These are phyloP conservation scores for Drosophila pseudotalamancana DNA, from an alignment of 2,888 invertebrate genomes.

Conservation along the genomic window DNA sequence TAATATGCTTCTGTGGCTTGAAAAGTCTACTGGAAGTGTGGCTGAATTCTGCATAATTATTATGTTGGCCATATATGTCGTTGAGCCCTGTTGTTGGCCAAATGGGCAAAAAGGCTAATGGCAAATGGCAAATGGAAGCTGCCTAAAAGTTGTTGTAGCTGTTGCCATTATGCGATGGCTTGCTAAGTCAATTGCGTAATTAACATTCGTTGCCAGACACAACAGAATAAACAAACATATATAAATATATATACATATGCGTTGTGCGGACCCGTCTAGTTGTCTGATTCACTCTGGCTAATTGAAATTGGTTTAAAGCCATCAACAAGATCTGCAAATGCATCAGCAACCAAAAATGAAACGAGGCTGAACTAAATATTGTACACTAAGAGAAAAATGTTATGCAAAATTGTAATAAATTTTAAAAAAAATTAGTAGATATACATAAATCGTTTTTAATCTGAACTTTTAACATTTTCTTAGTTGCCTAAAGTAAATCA, in stretches of 20 bases:
- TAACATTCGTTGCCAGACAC: constrained; percentile 53
- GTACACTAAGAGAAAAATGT: background rate
- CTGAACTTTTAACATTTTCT: too few species aligned
- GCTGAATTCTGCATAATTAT: constrained; percentile 39
- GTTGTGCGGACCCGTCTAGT: background rate
- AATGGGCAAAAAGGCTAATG: constrained; percentile 26
- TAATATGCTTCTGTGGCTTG: constrained; percentile 3
- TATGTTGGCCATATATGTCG: constrained; percentile 8
- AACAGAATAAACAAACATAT: background rate
- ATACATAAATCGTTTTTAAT: too few species aligned
- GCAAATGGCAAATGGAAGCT: constrained; percentile 4
- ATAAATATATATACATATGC: background rate
- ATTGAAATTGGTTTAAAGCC: constrained; percentile 46
- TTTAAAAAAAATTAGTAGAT: too few species aligned
- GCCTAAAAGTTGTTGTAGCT: constrained; percentile 14
- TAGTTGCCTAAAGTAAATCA: too few species aligned
- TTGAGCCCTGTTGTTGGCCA: constrained; percentile 12
- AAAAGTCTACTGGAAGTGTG: constrained; percentile 9
- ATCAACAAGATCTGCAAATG: constrained; percentile 15
- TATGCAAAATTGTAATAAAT: too few species aligned
- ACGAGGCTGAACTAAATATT: background rate
- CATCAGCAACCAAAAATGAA: constrained; percentile 1
- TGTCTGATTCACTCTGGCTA: constrained; percentile 33
- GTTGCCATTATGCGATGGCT: constrained; percentile 25
- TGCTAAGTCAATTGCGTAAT: constrained; percentile 74